These are phyloP conservation scores for Chamaea fasciata DNA, from an alignment of 2,113 vertebrate genomes.

Conservation along the genomic window DNA sequence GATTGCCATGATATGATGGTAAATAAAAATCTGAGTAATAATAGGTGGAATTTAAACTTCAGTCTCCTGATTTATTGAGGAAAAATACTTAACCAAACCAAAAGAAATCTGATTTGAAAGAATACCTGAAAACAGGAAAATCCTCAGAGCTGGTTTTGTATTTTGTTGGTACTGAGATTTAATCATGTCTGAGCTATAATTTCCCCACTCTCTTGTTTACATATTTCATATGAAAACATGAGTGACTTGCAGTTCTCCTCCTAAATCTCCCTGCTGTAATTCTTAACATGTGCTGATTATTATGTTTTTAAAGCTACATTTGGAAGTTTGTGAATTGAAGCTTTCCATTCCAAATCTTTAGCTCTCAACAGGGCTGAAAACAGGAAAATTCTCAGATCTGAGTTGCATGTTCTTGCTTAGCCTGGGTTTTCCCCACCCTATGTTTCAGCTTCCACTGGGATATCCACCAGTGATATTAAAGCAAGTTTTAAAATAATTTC, in stretches of 20 bases:
- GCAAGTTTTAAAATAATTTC: neutral
- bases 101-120: neutral
- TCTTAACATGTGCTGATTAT: neutral
- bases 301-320: neutral
- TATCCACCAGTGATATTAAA: neutral
- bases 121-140: neutral
- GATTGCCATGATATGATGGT: neutral
- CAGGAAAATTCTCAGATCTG: neutral
- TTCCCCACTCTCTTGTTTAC: neutral
- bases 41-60: neutral
- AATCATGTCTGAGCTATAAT: neutral
- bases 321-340: neutral
- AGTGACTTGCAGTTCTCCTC: neutral
- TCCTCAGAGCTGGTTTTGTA: neutral
- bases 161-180: neutral
- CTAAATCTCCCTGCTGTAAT: neutral
- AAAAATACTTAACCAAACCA: neutral
- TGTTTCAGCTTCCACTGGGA: neutral
- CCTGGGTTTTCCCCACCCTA: accelerated
- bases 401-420: neutral
- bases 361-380: constrained; percentile 75
- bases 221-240: neutral
- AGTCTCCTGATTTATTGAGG: neutral
- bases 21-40: neutral
- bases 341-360: neutral